Percentiles rank a stretch among this genome's conserved stretches.
phyloP scores from a whole-genome alignment of 2,888 invertebrate species.

The Hyposoter dolosus region DNA sequence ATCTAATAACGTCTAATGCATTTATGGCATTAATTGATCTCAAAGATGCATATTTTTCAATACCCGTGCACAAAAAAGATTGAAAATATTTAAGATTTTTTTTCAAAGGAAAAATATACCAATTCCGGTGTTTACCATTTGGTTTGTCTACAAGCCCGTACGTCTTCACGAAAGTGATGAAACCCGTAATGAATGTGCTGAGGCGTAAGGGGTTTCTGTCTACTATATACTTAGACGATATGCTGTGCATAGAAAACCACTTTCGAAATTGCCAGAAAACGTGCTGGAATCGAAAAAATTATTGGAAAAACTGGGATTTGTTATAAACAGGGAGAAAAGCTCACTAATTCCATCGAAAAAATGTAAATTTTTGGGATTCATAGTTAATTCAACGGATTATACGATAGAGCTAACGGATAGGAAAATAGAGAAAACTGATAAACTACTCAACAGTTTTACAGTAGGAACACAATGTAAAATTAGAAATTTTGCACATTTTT shows the following conservation, averaged over 20 bases:
- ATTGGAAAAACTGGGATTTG: background rate
- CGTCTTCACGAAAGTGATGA: too few relatives aligned
- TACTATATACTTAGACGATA: slow-evolving; percentile 15
- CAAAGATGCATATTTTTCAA: background rate
- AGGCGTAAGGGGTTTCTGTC: too few relatives aligned
- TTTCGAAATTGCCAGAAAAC: background rate
- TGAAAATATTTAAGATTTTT: slow-evolving; percentile 5
- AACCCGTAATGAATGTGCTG: too few relatives aligned
- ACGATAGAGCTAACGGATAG: slow-evolving; percentile 27
- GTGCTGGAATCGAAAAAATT: background rate
- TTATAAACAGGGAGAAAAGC: background rate
- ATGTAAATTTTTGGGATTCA: slow-evolving; percentile 46
- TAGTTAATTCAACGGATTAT: slow-evolving; percentile 37
- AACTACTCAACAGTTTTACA: background rate
- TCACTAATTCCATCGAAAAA: slow-evolving; percentile 23
- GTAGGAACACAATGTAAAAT: slow-evolving; percentile 28
- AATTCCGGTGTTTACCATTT: background rate
- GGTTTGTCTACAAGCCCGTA: background rate
- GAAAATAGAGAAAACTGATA: slow-evolving; percentile 15
- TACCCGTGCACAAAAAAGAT: background rate
- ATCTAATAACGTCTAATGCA: background rate
- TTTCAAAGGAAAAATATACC: background rate
- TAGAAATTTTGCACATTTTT: slow-evolving; percentile 32
- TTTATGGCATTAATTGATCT: background rate
- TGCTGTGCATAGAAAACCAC: slow-evolving; percentile 17